A percentile compares a stretch with the other conserved stretches of the same genome.
These are phyloP conservation scores for Myotis pilosus DNA, from an alignment of 2,797 vertebrate genomes.

Conservation along the genomic window DNA sequence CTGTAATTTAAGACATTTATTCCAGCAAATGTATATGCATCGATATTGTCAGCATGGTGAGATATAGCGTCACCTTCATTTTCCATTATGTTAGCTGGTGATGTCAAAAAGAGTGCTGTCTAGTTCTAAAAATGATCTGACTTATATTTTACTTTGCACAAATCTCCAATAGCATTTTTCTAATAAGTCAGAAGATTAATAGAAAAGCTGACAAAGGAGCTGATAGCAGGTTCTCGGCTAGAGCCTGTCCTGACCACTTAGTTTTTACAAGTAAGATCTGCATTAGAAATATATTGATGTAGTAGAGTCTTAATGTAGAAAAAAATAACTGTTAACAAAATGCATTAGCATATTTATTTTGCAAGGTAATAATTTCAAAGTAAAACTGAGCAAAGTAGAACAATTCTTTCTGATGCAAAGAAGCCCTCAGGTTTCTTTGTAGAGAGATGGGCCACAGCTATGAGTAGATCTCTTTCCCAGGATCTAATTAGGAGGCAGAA, in stretches of 20 bases:
- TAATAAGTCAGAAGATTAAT: not conserved
- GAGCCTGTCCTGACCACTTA: not conserved
- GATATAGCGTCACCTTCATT: not conserved
- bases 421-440: not conserved
- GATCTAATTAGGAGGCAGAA: not conserved
- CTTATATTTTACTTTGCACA: not conserved
- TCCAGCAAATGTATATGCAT: not conserved
- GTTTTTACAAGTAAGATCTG: not conserved
- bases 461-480: not conserved
- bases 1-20: not conserved
- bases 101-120: not conserved
- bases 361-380: not conserved
- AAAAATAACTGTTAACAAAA: not conserved
- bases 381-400: not conserved
- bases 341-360: slow-evolving; percentile 8
- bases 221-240: not conserved
- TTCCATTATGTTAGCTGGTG: not conserved
- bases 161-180: not conserved
- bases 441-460: not conserved
- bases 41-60: not conserved
- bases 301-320: not conserved
- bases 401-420: not conserved
- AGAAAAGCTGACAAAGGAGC: not conserved
- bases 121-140: not conserved
- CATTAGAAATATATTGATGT: not conserved